Evolutionary conservation across 2,113 vertebrate genomes (phyloP), one percentile per base, ranked within the genome.

Genomic region (Python bivittatus): DNA sequence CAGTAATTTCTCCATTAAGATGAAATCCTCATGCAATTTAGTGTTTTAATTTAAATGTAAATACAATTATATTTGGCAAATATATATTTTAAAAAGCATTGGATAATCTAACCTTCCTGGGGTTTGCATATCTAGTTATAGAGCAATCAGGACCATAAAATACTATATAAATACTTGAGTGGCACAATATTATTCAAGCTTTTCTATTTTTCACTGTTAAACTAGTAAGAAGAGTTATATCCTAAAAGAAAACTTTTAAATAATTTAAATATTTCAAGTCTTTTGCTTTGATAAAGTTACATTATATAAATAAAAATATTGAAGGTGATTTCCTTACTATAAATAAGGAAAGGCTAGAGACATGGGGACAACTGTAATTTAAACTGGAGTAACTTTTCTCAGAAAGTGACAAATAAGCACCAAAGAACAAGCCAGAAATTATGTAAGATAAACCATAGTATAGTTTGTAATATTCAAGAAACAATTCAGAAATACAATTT

Each of bases 261-360:
- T 15, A 48, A 57, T 88, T 88, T 58, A 53, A 91, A 91, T 52
- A 92, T 60, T 88, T 92, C 17, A 58, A 92, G 29, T 88, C 9
- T 44, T 57, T 92, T 72, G 20, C 27, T 92, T 7, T 48, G 53
- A 58, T 79, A 72, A 79, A 68, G n/a, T 27, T 44, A 29, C 23
- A 87, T 22, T 68, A 54, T 64, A 68, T 61, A 86, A 20, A 60
- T 91, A 85, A 91, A 61, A 48, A 57, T 42, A 57, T 12, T n/a
- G 29, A 68, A 38, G 10, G 15, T 33, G 11, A n/a, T 84, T 89
- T 25, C 29, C 23, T 92, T 92, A 60, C 22, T 89, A 44, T 89
- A n/a, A 57, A 25, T 29, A 23, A 56, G 29, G 22, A 54, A n/a
- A 48, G 11, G 25, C 42, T 68, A 60, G 38, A 88, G 27, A 48